Conservation (phyloP, 2,113 vertebrate genomes). For the Oceanodroma tethys region DNA sequence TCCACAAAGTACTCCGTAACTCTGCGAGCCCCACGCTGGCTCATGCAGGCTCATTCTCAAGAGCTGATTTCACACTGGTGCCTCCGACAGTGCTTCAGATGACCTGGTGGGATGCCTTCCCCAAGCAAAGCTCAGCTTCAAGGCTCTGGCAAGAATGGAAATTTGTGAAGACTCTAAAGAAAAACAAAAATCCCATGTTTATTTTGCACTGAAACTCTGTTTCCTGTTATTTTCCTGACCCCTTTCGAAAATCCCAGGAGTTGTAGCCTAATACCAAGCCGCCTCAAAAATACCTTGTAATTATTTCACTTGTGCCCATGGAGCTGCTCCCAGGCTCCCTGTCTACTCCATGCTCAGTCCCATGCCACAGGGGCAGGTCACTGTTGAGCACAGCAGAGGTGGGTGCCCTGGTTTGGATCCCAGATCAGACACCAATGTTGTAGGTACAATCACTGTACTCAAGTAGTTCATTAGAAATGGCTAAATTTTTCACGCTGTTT, state of each 20-base stretch:
- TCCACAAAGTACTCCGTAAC: background rate
- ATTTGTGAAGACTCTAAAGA: background rate
- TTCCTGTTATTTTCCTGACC: background rate
- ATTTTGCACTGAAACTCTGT: background rate
- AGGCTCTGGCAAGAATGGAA: background rate
- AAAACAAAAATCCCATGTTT: rapidly evolving
- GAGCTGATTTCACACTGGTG: background rate
- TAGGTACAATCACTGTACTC: background rate
- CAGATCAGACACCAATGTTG: rapidly evolving
- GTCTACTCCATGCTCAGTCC: too few species aligned
- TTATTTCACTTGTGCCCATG: background rate
- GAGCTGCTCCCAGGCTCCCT: background rate
- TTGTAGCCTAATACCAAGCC: background rate
- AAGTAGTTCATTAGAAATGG: background rate
- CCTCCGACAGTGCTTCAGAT: background rate
- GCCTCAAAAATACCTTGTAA: background rate
- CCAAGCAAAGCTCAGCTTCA: background rate
- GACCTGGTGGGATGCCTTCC: background rate
- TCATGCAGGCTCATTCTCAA: background rate
- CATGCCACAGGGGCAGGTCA: rapidly evolving
- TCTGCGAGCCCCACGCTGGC: background rate
- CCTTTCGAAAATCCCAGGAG: background rate
- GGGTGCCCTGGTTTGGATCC: background rate
- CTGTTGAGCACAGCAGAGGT: background rate
- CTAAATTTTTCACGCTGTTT: background rate